Base-by-base conservation (phyloP, 2,113 vertebrate species). In the Dolichallabes microphthalmus region DNA sequence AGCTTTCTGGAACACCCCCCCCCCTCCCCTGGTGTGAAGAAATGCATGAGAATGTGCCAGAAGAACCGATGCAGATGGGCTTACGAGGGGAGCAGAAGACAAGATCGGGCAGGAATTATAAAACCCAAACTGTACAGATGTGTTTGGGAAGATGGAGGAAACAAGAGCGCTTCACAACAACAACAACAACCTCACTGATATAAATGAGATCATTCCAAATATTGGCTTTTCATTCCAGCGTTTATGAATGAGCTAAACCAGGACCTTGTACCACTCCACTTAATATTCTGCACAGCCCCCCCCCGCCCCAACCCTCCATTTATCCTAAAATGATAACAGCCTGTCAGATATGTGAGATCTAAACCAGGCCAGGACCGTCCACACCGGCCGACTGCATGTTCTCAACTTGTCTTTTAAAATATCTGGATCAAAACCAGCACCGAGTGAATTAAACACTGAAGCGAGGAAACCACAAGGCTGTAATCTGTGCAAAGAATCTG, bases 261-360 rank as follows among this genome's bases (percentile, higher is more conserved):
- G 35, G 50, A 25, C 68, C 11, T 5, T 45, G 2, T 71, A 4
- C 20, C 9, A 45, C 45, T 52, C 50, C 17, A 20, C 20, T 22
- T n/a, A 7, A 45, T 71, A 25, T 25, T 9, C n/a, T 10, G 7
- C 5, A 73, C 25, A 22, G 8, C 3, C 10, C 27, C 0, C 27
- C 64, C 14, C 55, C 55, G 3, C 15, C 60, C 3, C 5, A 52
- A 52, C 2, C 25, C 58, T 61, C 25, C 2, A 25, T 61, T 61
- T 61, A 80, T 57, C 63, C 7, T 1, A n/a, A 74, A 39, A 63
- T 50, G 15, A 50, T 25, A 63, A 50, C 27, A 78, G 8, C 4
- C 20, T 63, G 60, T 61, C 57, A 45, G 50, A 80, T n/a, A 63
- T 2, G 22, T 78, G n/a, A 50, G 78, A 80, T 80, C 78, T 19